Evolutionary conservation across 2,888 invertebrate species (phyloP).

Genomic region (Lepas anatifera): DNA sequence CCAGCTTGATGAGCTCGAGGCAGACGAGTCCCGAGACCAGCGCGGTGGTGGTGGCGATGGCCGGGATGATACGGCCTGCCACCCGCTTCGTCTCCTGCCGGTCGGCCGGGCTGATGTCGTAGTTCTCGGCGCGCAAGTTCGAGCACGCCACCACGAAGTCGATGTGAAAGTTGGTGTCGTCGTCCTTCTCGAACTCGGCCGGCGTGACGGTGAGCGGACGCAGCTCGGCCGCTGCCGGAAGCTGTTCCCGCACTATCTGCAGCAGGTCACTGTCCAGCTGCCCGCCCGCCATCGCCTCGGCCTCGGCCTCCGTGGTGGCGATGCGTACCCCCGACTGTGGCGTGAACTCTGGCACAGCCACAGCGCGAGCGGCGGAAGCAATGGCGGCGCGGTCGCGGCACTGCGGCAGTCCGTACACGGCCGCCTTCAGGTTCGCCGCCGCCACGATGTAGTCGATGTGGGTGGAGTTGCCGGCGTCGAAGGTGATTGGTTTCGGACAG

Average conservation of each 20-base stretch:
- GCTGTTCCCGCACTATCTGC: conserved; percentile 18
- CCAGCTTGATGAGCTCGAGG: conserved; percentile 78
- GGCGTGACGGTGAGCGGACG: conserved; percentile 53
- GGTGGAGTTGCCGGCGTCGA: conserved; percentile 36
- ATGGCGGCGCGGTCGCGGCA: conserved; percentile 55
- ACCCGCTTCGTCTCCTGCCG: conserved; percentile 54
- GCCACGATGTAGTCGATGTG: conserved; percentile 86
- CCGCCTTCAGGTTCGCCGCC: conserved; percentile 80
- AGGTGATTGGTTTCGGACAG: conserved; percentile 70
- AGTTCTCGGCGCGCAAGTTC: conserved; percentile 92
- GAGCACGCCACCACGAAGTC: conserved; percentile 98
- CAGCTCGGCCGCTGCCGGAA: conserved; percentile 24
- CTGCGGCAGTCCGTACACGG: conserved; percentile 66
- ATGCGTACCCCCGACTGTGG: conserved; percentile 92
- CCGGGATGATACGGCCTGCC: conserved; percentile 68
- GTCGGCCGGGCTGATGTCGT: conserved; percentile 89
- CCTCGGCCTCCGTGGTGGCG: conserved; percentile 89
- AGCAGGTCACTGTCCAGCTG: conserved; percentile 11
- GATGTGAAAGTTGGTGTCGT: conserved; percentile 95
- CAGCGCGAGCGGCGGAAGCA: conserved; percentile 47
- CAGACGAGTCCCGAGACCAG: conserved; percentile 90
- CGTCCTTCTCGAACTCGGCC: conserved; percentile 97
- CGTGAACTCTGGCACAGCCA: conserved; percentile 72
- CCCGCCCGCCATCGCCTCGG: conserved; percentile 41
- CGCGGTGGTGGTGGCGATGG: conserved; percentile 97